These are phyloP conservation scores for Stomatorhinus walkeri DNA, from an alignment of 2,797 vertebrate species.

Conservation along the genomic window DNA sequence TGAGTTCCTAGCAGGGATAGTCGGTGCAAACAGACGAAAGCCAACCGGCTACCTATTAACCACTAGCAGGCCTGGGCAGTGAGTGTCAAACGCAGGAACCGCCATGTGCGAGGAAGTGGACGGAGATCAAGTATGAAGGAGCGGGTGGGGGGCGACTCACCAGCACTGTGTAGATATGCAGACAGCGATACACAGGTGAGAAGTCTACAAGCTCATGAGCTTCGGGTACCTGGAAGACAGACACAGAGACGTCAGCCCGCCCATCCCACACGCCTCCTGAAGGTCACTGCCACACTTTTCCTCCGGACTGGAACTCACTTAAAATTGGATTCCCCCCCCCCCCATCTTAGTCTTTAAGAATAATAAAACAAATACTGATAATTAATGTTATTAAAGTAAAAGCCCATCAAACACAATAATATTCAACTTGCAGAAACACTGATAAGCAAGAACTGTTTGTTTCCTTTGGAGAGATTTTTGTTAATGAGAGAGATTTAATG, in stretches of 20 bases:
- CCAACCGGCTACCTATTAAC: background rate
- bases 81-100: background rate
- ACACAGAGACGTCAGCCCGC: background rate
- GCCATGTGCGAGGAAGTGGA: background rate
- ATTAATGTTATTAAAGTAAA: slow-evolving; percentile 2
- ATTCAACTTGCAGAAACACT: background rate
- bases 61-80: background rate
- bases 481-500: slow-evolving; percentile 9
- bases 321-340: background rate
- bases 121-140: background rate
- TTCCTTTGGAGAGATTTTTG: slow-evolving; percentile 16
- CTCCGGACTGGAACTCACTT: background rate
- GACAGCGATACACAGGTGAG: slow-evolving; percentile 88
- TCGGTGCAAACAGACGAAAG: background rate
- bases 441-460: slow-evolving; percentile 8
- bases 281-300: background rate
- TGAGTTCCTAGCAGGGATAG: background rate
- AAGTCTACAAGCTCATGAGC: slow-evolving; percentile 91
- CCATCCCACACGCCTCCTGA: background rate
- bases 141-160: slow-evolving; percentile 58
- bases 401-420: background rate
- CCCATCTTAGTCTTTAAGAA: background rate
- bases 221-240: no score
- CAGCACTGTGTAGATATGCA: slow-evolving; percentile 92
- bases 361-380: background rate